These are phyloP conservation scores for Myotis planiceps DNA, from an alignment of 2,797 vertebrate genomes.

Conservation along the genomic window DNA sequence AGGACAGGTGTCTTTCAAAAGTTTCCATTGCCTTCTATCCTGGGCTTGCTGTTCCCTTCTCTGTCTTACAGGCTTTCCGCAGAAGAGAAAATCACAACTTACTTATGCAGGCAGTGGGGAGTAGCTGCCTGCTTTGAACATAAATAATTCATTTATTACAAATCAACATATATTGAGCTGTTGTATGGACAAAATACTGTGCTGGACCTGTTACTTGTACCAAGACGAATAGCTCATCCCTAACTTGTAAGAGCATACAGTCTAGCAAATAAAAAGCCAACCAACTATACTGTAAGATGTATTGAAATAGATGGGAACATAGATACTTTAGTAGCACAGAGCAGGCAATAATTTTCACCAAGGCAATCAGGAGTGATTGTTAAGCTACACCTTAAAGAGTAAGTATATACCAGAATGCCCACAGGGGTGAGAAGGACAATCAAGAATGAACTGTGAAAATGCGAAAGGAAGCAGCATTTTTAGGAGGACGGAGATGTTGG, in stretches of 20 bases:
- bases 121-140: constrained; percentile 31
- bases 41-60: neutral
- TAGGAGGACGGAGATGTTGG: neutral
- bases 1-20: constrained; percentile 61
- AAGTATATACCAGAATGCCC: neutral
- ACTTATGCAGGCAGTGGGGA: constrained; percentile 53
- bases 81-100: constrained; percentile 67
- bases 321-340: neutral
- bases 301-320: neutral
- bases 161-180: neutral
- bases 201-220: neutral
- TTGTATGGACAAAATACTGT: neutral
- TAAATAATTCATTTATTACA: constrained; percentile 33
- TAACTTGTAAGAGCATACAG: neutral
- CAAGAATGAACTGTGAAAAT: neutral
- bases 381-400: neutral
- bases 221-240: neutral
- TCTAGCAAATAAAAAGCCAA: neutral
- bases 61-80: constrained; percentile 44
- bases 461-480: neutral
- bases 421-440: neutral
- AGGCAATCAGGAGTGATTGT: neutral
- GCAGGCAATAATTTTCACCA: neutral
- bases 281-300: neutral
- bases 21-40: constrained; percentile 32